These are phyloP conservation scores for Tragelaphus buxtoni DNA, from an alignment of 2,113 vertebrate genomes.

Conservation along the genomic window DNA sequence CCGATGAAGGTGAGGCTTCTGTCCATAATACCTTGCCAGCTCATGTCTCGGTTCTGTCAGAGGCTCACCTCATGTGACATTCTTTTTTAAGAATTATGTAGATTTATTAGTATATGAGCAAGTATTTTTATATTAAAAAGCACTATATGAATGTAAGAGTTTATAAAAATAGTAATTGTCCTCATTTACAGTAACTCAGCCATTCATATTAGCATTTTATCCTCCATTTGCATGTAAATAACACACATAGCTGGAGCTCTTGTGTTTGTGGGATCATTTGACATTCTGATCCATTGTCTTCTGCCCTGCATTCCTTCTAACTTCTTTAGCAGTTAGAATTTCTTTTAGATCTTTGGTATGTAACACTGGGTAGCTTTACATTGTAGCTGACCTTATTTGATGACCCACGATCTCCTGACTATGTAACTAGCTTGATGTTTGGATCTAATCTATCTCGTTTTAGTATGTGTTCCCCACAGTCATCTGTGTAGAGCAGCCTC, in stretches of 20 bases:
- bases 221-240: background rate
- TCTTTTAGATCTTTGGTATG: background rate
- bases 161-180: background rate
- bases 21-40: background rate
- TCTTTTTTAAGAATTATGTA: background rate
- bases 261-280: background rate
- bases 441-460: background rate
- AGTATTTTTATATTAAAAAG: background rate
- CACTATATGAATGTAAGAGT: background rate
- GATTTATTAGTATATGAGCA: background rate
- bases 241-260: background rate
- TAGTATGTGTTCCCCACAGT: background rate
- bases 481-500: background rate
- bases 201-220: background rate
- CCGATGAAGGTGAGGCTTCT: slow-evolving; percentile 92
- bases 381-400: background rate
- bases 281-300: background rate
- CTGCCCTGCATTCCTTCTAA: background rate
- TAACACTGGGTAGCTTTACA: background rate
- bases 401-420: background rate
- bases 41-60: background rate
- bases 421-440: background rate
- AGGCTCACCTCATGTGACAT: background rate
- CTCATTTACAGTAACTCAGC: background rate
- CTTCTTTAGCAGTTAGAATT: background rate